Evolutionary conservation across 2,113 vertebrate species (phyloP).

Genomic region (Anguilla japonica): DNA sequence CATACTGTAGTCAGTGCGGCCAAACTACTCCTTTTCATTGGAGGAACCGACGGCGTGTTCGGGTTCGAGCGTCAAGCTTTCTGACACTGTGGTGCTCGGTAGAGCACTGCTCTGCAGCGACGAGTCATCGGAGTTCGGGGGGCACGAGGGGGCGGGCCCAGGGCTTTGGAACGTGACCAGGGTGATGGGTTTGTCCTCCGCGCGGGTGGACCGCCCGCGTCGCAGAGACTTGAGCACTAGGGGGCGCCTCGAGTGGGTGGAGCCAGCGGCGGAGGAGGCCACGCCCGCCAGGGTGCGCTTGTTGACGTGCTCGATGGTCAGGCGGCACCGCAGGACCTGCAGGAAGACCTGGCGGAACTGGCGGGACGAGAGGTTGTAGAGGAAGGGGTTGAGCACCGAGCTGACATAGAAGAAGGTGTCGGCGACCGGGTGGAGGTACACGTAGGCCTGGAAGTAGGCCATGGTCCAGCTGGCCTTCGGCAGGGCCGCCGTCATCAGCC

Average conservation of each 20-base stretch:
- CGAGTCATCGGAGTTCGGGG: neutral
- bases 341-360: constrained; percentile 86
- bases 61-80: neutral
- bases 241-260: constrained; percentile 51
- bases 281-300: constrained; percentile 53
- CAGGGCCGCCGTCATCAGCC: constrained; percentile 83
- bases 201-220: constrained; percentile 31
- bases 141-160: neutral
- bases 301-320: constrained; percentile 80
- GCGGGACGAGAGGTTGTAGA: constrained; percentile 89
- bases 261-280: constrained; percentile 29
- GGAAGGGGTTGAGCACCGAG: constrained; percentile 89
- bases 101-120: neutral
- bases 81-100: neutral
- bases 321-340: constrained; percentile 81
- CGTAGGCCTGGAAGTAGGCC: constrained; percentile 75
- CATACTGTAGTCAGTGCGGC: neutral
- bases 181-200: constrained; percentile 32
- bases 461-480: constrained; percentile 80
- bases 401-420: constrained; percentile 94
- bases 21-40: neutral
- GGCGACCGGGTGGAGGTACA: constrained; percentile 78
- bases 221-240: constrained; percentile 56
- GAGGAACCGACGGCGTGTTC: neutral
- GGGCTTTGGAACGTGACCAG: constrained; percentile 61